Percentiles rank a stretch among this genome's conserved stretches.
Evolutionary conservation across 2,888 invertebrate genomes (phyloP).

Genomic region (Xanthia icteritia): DNA sequence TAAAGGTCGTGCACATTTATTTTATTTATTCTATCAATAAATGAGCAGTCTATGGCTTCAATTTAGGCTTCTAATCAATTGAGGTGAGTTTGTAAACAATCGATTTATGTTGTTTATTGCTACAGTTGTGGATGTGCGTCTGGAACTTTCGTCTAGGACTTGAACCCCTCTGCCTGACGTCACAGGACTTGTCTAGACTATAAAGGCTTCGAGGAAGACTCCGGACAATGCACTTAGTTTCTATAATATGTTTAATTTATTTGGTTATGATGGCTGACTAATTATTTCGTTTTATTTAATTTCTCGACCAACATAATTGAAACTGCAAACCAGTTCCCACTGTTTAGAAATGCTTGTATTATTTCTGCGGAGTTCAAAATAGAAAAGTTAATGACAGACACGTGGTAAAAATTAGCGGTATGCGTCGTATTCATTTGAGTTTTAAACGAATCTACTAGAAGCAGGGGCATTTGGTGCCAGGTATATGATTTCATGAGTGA

Average conservation of each 20-base stretch:
- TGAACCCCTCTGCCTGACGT: conserved; percentile 74
- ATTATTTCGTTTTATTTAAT: not conserved
- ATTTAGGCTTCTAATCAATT: conserved; percentile 18
- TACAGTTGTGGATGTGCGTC: conserved; percentile 60
- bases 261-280: not conserved
- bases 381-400: conserved; percentile 5
- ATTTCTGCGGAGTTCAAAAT: conserved; percentile 5
- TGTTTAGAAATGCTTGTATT: conserved; percentile 3
- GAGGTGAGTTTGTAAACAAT: conserved; percentile 38
- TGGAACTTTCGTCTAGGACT: conserved; percentile 63
- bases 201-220: conserved; percentile 76
- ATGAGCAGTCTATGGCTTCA: conserved; percentile 10
- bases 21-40: conserved; percentile 13
- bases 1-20: conserved; percentile 7
- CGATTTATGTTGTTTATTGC: conserved; percentile 44
- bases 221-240: conserved; percentile 74
- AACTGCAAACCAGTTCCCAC: not conserved
- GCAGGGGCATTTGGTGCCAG: conserved; percentile 68
- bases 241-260: not conserved
- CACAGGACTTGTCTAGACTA: conserved; percentile 81
- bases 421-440: conserved; percentile 23
- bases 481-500: conserved; percentile 74
- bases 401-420: conserved; percentile 29
- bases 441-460: conserved; percentile 63
- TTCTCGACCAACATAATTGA: not conserved